Evolutionary conservation across 2,888 invertebrate species (phyloP), one percentile per base, ranked within the genome.

Genomic region (Teinopalpus imperialis): DNA sequence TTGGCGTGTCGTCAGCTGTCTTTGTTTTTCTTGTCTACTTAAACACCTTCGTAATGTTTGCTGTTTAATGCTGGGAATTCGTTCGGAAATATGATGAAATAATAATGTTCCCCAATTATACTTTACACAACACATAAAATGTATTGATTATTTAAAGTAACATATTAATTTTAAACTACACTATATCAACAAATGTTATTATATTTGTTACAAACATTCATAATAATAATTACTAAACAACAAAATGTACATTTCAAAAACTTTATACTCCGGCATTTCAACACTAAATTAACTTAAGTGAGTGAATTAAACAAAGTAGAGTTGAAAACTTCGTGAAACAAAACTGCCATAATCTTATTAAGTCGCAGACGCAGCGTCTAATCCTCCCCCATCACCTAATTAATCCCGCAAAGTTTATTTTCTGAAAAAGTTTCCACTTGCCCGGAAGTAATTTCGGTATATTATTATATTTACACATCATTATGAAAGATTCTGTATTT

Each of bases 271-370:
- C 10, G 13, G 13, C 7, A 7, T 16, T 10, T 6, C 6, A 39
- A 14, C 16, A 13, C 5, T 27, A 41, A 50, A 48, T 30, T 14
- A 48, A 53, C 55, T 57, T 63, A 58, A 61, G 63, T 69, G 69
- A 77, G 78, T 76, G n/a, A 82, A 82, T 82, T 81, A 83, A 78
- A 78, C 74, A 81, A 80, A 83, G 78, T 75, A 70, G 74, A 71
- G 78, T 76, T 75, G 79, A 74, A 75, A 81, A 85, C 72, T 82
- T 75, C 69, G 74, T 68, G 75, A 76, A 81, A 80, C 77, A 76
- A 76, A 85, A 88, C 81, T 87, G 81, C 73, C 80, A 88, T 87
- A 88, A 88, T 82, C 78, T 81, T 78, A 82, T 88, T 87, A 85
- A 73, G 78, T 68, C 78, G 74, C 75, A 81, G 80, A 78, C 77